Evolutionary conservation across 2,888 invertebrate genomes (phyloP), one percentile per base, ranked within the genome.

Genomic region (Tenodera sinensis): DNA sequence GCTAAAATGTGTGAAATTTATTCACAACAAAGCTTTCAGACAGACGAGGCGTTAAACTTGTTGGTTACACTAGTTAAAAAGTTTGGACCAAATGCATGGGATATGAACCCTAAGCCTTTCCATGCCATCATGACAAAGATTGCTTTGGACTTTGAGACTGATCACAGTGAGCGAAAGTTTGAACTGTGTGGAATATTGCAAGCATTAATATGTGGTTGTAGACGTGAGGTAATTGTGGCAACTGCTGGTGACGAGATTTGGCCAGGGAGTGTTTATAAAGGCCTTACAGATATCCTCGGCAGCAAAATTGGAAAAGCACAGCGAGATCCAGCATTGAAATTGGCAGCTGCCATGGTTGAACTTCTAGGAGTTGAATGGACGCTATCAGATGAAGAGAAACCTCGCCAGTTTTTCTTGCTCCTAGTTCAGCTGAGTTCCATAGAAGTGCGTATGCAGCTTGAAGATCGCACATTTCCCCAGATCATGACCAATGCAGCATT

Each of bases 401-500:
- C 97, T 89, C 95, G 95, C 89, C 97, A 97, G 93, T 96, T 97
- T 92, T 97, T 98, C 92, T 94, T 98, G 28, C 93, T 98, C 20
- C 93, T 97, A 34, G 95, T 98, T 89, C 98, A 98, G 93, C 94
- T 99, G 89, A 96, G 97, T 91, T 97, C 98, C 87, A 97, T 98
- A 92, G 98, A 99, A 95, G 97, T 98, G 1, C 95, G 98, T 92
- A 98, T 99, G 98, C 97, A 98, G 91, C 94, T 98, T 91, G 98
- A 98, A 92, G 97, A 98, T 91, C 96, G 97, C 92, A 91, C 92
- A 9, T 95, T 98, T 91, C 97, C 97, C 92, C 95, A 97, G 92
- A 96, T 97, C 1, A 95, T 96, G 93, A 94, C 95, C 84, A 96
- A 97, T 93, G 96, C 96, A 86, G 97, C 97, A 90, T 93, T 98